Base-by-base conservation (phyloP, 2,113 vertebrate species). In the Microcebus griseorufus region DNA sequence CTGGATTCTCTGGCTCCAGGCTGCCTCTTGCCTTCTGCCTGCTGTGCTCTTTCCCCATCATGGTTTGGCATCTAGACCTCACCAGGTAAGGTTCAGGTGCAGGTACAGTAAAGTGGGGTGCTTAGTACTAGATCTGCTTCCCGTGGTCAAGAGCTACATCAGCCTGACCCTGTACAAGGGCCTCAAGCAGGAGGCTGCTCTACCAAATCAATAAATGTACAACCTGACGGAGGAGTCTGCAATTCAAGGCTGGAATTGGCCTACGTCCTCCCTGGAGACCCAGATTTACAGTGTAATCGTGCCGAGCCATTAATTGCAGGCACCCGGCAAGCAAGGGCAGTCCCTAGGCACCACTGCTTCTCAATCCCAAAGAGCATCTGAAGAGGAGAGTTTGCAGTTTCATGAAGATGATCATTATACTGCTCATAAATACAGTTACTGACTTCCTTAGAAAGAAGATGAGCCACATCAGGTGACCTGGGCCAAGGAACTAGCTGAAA, bases 361-460 rank as follows among this genome's bases (percentile, higher is more conserved):
- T 82, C 51, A 65, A 60, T 90, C 76, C 72, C 72, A 79, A 58
- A 95, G 39, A 83, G 53, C 39, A 73, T 39, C 67, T 95, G 32
- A 6, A 69, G 53, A 95, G 64, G 18, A 53, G 37, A 88, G 27
- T 64, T 27, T 62, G 39, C 27, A 51, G 76, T 69, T 65, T 82
- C 9, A 1, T 27, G 5, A 73, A 73, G 92, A 88, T 53, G 53
- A 85, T 69, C 65, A 27, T 58, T 45, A 72, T 4, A 48, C 62
- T 18, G 6, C 42, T 62, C 84, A 88, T 69, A 90, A 95, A 53
- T 88, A 64, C 5, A 60, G 42, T 64, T 58, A 93, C 29, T 69
- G 76, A 92, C 80, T 92, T 85, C 79, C 88, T 95, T 18, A 87
- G 69, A 87, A 91, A 92, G 55, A 73, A 8, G 39, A 76, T 9